Evolutionary conservation across 2,888 invertebrate species (phyloP), one percentile per base, ranked within the genome.

Genomic region (Agrotis exclamationis): DNA sequence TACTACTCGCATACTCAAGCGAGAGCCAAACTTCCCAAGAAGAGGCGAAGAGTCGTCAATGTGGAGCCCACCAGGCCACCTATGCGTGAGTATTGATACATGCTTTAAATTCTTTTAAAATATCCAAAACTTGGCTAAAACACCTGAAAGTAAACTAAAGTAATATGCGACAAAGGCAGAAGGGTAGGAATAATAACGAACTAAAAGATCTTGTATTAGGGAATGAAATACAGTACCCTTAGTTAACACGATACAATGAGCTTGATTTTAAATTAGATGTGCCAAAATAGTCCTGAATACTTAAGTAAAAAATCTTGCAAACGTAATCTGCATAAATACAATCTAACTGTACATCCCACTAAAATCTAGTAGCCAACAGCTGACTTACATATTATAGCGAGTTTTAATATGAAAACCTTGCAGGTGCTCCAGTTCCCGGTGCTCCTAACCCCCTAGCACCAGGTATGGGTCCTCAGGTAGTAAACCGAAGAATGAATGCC

Each of bases 21-120:
- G 83, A 97, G 99, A 90, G 99, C 99, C 78, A 99, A 99, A 96
- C 97, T 99, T 95, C 99, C 99, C 80, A 99, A 99, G 97, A 99
- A 99, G 96, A 97, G 99, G 85, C 97, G 99, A 96, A 97, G 99
- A 91, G 99, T 99, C 84, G 96, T 99, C 92, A 99, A 99, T 73
- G 99, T 99, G 77, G 99, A 99, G 93, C 99, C 99, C 85, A 98
- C 98, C 33, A 96, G 98, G 87, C 98, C 97, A 74, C 97, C 97
- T 6, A 95, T 94, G 84, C 94, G 96, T 96, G 79, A 94, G 95
- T 93, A 72, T 54, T 64, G 3, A 13, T 1, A 58, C 72, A 70
- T 33, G 9, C 39, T 39, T 39, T 9, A 11, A 39, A 39, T 39
- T n/a, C 9, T 39, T 39, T 39, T 39, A 39, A 39, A 39, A 9